Evolutionary conservation across 2,797 vertebrate species (phyloP), one percentile per base, ranked within the genome.

Genomic region (Acridotheres tristis): DNA sequence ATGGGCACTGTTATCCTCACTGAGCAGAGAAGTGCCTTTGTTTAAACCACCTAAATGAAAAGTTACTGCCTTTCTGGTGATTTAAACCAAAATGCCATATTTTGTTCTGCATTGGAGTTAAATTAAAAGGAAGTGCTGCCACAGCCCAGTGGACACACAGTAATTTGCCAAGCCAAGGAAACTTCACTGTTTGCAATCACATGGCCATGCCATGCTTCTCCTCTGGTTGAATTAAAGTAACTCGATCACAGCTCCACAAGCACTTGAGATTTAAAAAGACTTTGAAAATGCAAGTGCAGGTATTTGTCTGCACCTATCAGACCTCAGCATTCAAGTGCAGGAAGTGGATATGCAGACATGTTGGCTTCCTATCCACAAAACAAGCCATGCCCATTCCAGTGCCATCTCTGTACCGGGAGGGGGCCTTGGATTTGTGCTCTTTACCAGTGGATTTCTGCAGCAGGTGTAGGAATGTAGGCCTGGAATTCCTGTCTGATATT

Each of bases 131-230:
- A 15, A 57, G 16, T 55, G 38, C 42, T 91, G 42, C 65, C 50
- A 57, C 75, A 91, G 68, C 87, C 61, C 75, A 83, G 72, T 2
- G 0, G 38, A 43, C 68, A 58, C 38, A 43, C 12, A 17, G 29
- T 51, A 54, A 76, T 89, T 83, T 92, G 38, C 72, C 88, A 93
- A 83, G 76, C 61, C 53, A 85, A 34, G 53, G 50, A 74, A 79
- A 80, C 42, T 19, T 83, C 26, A 16, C 43, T 90, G 48, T 89
- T 92, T 50, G 42, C 61, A 88, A 6, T 69, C 78, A 61, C 10
- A 16, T 65, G 78, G 78, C 85, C 47, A 8, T 67, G 68, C 74
- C 34, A 20, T 53, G 42, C 45, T 71, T 91, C 65, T 89, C 17
- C 36, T 68, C 36, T 76, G 43, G 11, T n/a, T 79, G 55, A 93